Evolutionary conservation across 2,797 vertebrate species (phyloP).

Genomic region (Spinus pinus): DNA sequence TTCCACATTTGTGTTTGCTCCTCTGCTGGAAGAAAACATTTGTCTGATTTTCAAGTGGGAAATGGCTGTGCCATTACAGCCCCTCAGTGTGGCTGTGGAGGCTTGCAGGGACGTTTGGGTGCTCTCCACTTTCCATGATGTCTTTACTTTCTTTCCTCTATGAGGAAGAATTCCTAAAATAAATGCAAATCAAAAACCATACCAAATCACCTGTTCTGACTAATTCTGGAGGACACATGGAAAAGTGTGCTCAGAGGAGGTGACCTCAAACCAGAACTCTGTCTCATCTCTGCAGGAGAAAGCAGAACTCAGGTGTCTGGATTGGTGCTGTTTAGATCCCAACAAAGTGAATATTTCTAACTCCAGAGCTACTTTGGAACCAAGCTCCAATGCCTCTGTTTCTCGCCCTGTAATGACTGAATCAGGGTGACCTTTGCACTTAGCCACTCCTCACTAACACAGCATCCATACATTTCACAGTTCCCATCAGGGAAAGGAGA

Average conservation of each 20-base stretch:
- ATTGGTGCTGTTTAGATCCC: not conserved
- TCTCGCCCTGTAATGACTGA: not conserved
- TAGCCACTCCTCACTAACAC: not conserved
- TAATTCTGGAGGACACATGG: not conserved
- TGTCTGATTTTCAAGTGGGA: not conserved
- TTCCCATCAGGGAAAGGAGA: not conserved
- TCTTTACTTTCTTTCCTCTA: not conserved
- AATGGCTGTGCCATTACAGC: not conserved
- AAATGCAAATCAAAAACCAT: not conserved
- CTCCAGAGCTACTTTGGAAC: not conserved
- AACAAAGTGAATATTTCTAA: not conserved
- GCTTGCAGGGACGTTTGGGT: not conserved
- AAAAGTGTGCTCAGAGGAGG: not conserved
- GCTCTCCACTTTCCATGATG: not conserved
- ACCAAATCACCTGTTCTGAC: not conserved
- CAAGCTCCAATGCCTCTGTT: not conserved
- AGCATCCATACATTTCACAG: not conserved
- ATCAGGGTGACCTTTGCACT: not conserved
- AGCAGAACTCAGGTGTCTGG: not conserved
- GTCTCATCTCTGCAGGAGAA: not conserved
- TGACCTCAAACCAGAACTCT: not conserved
- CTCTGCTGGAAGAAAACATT: conserved; percentile 17
- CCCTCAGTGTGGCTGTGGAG: not conserved
- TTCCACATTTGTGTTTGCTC: conserved; percentile 27
- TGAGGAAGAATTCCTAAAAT: not conserved